Base-by-base conservation (phyloP, 2,888 invertebrate genomes). In the Noctua pronuba region DNA sequence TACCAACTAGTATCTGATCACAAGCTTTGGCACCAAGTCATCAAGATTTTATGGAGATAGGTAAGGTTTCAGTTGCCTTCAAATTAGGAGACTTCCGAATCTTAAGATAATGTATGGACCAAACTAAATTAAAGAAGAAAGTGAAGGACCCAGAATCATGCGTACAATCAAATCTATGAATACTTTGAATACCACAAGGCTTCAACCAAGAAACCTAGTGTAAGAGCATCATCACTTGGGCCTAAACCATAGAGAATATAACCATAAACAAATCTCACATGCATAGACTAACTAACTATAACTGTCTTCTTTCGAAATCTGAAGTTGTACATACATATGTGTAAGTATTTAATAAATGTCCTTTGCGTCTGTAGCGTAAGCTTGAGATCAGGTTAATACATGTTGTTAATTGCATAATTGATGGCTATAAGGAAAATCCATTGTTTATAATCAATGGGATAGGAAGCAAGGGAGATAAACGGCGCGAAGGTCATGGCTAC, bases 371-470 rank as follows among this genome's bases (percentile, higher is more conserved):
- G 18, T 49, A 44, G 16, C 2, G 52, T 66, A 38, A 31, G 46
- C 38, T 55, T n/a, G 16, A 67, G 24, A 73, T 68, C 64, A 66
- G 35, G 55, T 55, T 60, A 75, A 77, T 62, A 62, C 62, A 73
- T 73, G 72, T 35, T 35, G 41, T 13, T 79, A 79, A 76, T 82
- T 79, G 18, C 66, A 35, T 75, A 83, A 84, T 81, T 84, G 55
- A 70, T 75, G 77, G 38, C 58, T 76, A 73, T 73, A 71, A 86
- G 84, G 84, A 86, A 84, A 86, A 86, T 24, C 76, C 24, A 84
- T 86, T 85, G 85, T 85, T 77, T 65, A 3, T 60, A 76, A 86
- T 79, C 65, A 70, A 83, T 74, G 73, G 71, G 69, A 64, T 79
- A 79, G 67, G 86, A 74, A 84, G 83, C 66, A 58, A 41, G 79